Evolutionary conservation across 2,113 vertebrate genomes (phyloP).

Genomic region (Chrysochloris asiatica): DNA sequence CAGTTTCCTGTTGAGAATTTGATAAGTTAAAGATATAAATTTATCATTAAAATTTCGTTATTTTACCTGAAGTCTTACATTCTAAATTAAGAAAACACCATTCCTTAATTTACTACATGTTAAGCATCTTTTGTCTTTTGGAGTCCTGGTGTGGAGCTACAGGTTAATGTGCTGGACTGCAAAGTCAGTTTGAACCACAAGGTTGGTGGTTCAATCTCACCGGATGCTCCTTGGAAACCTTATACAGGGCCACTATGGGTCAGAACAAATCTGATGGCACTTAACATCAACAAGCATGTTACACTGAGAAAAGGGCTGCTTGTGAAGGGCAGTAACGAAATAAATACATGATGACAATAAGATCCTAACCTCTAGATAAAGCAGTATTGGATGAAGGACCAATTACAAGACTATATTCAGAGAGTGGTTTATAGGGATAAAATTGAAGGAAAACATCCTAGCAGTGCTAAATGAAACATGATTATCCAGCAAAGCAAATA

Average conservation of each 20-base stretch:
- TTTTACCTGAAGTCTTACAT: neutral
- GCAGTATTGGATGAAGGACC: neutral
- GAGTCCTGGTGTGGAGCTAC: too few relatives aligned
- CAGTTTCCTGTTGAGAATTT: neutral
- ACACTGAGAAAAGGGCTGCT: fast-evolving
- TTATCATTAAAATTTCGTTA: neutral
- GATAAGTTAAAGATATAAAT: neutral
- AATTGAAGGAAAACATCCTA: neutral
- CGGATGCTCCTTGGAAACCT: too few relatives aligned
- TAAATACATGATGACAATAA: too few relatives aligned
- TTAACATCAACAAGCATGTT: too few relatives aligned
- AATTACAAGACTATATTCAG: neutral
- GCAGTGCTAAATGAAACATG: neutral
- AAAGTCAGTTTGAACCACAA: too few relatives aligned
- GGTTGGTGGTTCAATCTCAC: too few relatives aligned
- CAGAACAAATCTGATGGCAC: too few relatives aligned
- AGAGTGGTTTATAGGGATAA: neutral
- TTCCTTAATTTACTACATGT: neutral
- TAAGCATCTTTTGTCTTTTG: too few relatives aligned
- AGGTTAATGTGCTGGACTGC: too few relatives aligned
- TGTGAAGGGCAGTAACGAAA: neutral
- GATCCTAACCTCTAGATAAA: neutral
- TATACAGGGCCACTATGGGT: too few relatives aligned
- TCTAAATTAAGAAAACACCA: neutral
- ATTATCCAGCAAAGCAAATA: neutral